Evolutionary conservation across 37 sponge, comb jelly and placozoan genomes (phyloP), one percentile per base, ranked within the genome.

Genomic region (Aplysina aerophoba): DNA sequence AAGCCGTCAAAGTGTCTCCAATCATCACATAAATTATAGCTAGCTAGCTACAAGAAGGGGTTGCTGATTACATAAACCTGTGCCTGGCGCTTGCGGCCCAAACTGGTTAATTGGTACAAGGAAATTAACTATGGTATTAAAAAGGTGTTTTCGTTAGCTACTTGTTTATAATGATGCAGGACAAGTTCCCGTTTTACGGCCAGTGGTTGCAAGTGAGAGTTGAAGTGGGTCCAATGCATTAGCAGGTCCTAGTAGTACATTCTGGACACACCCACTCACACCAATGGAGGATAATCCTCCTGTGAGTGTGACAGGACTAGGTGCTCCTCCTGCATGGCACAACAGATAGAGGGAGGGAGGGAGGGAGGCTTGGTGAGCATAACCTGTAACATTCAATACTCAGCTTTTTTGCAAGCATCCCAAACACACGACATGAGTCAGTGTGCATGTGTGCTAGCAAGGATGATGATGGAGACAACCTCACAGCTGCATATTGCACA

Each of bases 181-280:
- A 41, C 78, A 75, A 1, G 53, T n/a, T 19, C 25, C 24, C 17
- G 78, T 75, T 75, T 53, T 39, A 41, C 40, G 78, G 41, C 85
- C 85, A 55, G 22, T 71, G 56, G 57, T 55, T 15, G 85, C 85
- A 28, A 33, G 15, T 24, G 36, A 35, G 22, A 84, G 68, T 16
- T 38, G 33, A 58, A 84, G 19, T 24, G 55, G n/a, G 25, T 25
- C 30, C 24, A 11, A 17, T 6, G 14, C 28, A 71, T 22, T 20
- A 37, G 58, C 25, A 34, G 85, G n/a, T 22, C 85, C 85, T 27
- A 72, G 22, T 62, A 33, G 24, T 12, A 84, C 31, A 25, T 72
- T 39, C 53, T 37, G 44, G 59, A 85, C n/a, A 78, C 86, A 85
- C 0, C 86, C 86, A 77, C 64, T 60, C 31, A 79, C 31, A 39